A percentile compares a stretch with the other conserved stretches of the same genome.
phyloP scores from a whole-genome alignment of 64 coral and sea anemone genomes.

The Exaiptasia diaphana region DNA sequence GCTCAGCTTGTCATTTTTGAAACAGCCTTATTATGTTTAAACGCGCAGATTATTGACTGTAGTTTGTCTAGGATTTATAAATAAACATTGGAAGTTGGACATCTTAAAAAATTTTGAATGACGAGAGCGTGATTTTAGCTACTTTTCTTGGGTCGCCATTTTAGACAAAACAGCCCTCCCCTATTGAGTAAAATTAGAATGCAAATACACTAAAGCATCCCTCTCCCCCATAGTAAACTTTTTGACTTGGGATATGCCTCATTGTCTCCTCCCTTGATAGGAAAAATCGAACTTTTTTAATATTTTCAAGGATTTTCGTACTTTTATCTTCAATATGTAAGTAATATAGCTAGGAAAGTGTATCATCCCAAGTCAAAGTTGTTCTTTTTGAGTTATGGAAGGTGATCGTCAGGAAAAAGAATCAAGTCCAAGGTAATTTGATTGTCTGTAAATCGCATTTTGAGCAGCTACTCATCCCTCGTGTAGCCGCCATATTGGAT shows the following conservation, averaged over 20 bases:
- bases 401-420: not conserved
- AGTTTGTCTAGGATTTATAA: not conserved
- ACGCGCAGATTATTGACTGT: not conserved
- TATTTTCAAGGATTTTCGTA: slow-evolving; percentile 1
- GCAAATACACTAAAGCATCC: not conserved
- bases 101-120: not conserved
- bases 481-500: not conserved
- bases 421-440: not conserved
- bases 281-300: not conserved
- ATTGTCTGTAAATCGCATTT: not conserved
- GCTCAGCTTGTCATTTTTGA: not conserved
- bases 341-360: not conserved
- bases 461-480: not conserved
- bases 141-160: not conserved
- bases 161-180: not conserved
- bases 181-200: not conserved
- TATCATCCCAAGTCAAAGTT: not conserved
- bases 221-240: not conserved
- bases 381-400: slow-evolving; percentile 7
- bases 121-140: not conserved
- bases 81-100: not conserved
- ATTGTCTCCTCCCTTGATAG: not conserved
- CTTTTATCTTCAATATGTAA: not conserved
- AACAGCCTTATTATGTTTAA: not conserved
- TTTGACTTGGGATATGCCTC: not conserved